Conservation (phyloP, 2,888 invertebrate genomes). For the Eilema griseolum region DNA sequence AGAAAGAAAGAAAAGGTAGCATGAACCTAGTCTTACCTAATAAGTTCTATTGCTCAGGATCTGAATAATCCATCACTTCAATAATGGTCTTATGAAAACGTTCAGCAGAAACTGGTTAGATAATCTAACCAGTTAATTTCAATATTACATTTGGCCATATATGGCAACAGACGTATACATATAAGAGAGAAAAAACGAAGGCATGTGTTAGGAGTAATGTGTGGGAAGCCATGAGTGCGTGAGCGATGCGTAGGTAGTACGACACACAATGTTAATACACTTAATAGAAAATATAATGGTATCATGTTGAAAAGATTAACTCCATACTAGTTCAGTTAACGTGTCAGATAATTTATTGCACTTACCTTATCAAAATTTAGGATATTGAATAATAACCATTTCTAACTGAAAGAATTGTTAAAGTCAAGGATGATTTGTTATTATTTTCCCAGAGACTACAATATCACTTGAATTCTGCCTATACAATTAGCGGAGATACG, state of each 20-base stretch:
- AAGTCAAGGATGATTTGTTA: too few species aligned
- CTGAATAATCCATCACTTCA: too few species aligned
- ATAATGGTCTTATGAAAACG: not conserved
- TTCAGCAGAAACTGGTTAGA: not conserved
- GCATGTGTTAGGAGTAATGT: constrained; percentile 36
- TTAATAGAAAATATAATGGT: constrained; percentile 31
- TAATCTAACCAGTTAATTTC: not conserved
- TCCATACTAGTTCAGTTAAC: not conserved
- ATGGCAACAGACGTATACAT: not conserved
- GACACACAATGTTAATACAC: constrained; percentile 27
- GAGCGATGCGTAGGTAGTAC: constrained; percentile 44
- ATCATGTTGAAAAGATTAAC: constrained; percentile 14
- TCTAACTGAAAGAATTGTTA: too few species aligned
- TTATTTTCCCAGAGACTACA: not conserved
- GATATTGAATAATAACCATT: too few species aligned
- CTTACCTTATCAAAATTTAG: not conserved
- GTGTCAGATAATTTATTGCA: constrained; percentile 6
- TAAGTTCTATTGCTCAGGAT: too few species aligned
- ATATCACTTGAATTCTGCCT: too few species aligned
- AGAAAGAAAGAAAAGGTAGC: too few species aligned
- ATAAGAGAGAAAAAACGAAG: constrained; percentile 15
- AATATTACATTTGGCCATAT: not conserved
- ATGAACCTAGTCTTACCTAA: not conserved
- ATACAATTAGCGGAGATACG: not conserved
- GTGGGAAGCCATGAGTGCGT: constrained; percentile 42